Evolutionary conservation across 2,113 vertebrate genomes (phyloP), one percentile per base, ranked within the genome.

Genomic region (Onychorhynchus coronatus): DNA sequence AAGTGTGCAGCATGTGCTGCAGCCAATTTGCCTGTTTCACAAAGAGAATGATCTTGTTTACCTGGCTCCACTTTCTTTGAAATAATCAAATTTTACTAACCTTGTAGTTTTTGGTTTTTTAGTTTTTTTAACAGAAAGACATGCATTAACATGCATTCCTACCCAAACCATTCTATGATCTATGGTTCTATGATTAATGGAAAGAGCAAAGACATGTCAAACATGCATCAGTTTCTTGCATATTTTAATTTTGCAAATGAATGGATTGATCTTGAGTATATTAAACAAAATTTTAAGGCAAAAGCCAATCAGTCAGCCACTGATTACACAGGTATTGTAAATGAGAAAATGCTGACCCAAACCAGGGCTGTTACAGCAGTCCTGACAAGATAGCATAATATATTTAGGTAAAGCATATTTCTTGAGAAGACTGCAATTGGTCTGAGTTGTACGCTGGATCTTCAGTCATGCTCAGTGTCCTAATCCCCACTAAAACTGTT

Each of bases 371-470:
- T 67, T 61, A 21, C 41, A 56, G 20, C 35, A 81, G 67, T 55
- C 37, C 61, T 89, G 33, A 42, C 35, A 77, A 70, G 39, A 33
- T 58, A 76, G 75, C 10, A 12, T 85, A 80, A 9, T 86, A 85
- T 82, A 96, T 96, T 71, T 82, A 93, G 72, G 91, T 88, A 93
- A 85, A 85, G 53, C 42, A 81, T 47, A 39, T 94, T 84, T 97
- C 61, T 89, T 95, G 47, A 72, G 74, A 94, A 74, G 91, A 74
- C 24, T 85, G 18, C 83, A 94, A 83, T 92, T 46, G 75, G n/a
- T 91, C 28, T 16, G 76, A 95, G 47, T 58, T 63, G 11, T 94
- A 46, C 2, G 0, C 73, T 88, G 76, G 80, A 59, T 73, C 77
- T 94, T 92, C 80, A 62, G 11, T 91, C 68, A 22, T 58, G 65